Evolutionary conservation across 2,797 vertebrate genomes (phyloP).

Genomic region (Macropodus opercularis): DNA sequence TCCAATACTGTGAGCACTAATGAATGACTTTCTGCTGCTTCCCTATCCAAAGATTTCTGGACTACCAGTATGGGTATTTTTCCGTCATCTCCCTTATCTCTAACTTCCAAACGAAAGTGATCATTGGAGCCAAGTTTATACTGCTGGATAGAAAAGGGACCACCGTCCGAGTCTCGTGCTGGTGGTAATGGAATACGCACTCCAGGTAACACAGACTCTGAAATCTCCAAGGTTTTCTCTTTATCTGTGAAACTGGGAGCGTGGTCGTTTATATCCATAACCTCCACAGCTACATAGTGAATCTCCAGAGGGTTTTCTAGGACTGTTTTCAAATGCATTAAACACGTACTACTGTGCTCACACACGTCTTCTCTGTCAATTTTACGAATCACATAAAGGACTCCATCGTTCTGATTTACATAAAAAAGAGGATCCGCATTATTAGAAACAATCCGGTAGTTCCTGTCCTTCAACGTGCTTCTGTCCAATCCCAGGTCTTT

Average conservation of each 20-base stretch:
- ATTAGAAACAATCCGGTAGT: conserved; percentile 53
- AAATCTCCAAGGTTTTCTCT: conserved; percentile 61
- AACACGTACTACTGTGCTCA: conserved; percentile 52
- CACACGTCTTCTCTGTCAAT: conserved; percentile 82
- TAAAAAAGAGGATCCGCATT: conserved; percentile 15
- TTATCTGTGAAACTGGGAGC: conserved; percentile 55
- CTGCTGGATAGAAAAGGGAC: conserved; percentile 59
- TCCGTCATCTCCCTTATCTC: conserved; percentile 57
- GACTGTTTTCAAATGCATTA: conserved; percentile 68
- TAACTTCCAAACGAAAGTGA: conserved; percentile 68
- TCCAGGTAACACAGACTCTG: conserved; percentile 52
- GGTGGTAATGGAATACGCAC: conserved; percentile 53
- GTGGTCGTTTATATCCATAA: conserved; percentile 69
- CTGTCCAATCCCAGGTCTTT: conserved; percentile 80
- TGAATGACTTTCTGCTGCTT: not conserved
- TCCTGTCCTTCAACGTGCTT: conserved; percentile 55
- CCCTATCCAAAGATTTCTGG: conserved; percentile 62
- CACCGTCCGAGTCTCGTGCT: conserved; percentile 64
- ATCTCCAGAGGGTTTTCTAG: conserved; percentile 65
- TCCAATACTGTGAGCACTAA: conserved; percentile 50
- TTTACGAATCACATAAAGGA: conserved; percentile 65
- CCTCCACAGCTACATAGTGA: conserved; percentile 51
- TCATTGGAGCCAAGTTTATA: conserved; percentile 67
- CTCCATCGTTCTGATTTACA: conserved; percentile 71
- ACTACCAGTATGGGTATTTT: conserved; percentile 66